phyloP scores from a whole-genome alignment of 1,140 invertebrate genomes.

The Cheumatopsyche charites region DNA sequence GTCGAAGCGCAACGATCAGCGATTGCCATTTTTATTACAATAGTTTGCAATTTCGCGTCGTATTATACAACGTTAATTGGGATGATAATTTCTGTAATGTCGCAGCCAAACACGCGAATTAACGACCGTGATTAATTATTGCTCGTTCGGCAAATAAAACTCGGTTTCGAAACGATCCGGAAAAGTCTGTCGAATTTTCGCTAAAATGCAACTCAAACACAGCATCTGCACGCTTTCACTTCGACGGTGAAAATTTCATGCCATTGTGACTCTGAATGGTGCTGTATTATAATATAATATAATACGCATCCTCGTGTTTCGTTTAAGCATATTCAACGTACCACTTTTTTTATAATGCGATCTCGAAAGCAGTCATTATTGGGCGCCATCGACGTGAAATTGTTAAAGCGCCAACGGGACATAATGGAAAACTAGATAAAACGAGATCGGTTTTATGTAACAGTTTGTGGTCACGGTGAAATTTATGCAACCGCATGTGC shows the following conservation, averaged over 20 bases:
- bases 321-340: too few relatives aligned
- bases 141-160: not conserved
- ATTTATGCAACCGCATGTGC: conserved; percentile 6
- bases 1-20: too few relatives aligned
- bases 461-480: not conserved
- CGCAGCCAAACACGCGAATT: not conserved
- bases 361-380: too few relatives aligned
- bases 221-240: conserved; percentile 1
- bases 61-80: too few relatives aligned
- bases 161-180: too few relatives aligned
- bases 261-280: not conserved
- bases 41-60: too few relatives aligned
- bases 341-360: not conserved
- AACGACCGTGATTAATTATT: conserved; percentile 1
- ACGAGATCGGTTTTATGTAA: not conserved
- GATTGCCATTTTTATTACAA: too few relatives aligned
- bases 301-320: too few relatives aligned
- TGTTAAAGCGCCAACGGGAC: not conserved
- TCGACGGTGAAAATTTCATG: not conserved
- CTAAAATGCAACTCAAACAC: not conserved
- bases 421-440: not conserved
- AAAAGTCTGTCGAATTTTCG: too few relatives aligned
- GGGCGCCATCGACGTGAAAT: too few relatives aligned
- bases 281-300: not conserved
- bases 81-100: too few relatives aligned